Conservation (phyloP, 2,888 invertebrate species). For the Anodontia alba region DNA sequence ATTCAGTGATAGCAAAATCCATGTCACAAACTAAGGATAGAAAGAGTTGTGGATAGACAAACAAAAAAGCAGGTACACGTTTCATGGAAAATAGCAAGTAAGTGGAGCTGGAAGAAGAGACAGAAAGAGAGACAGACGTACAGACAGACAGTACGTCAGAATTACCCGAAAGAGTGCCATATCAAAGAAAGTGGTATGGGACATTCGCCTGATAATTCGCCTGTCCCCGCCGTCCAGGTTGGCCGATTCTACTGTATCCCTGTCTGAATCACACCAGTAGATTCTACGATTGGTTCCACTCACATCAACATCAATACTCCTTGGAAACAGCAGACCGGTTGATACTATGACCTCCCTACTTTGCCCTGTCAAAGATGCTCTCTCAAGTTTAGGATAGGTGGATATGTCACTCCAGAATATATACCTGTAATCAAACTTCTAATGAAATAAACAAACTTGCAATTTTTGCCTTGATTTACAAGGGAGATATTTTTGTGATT, state of each 20-base stretch:
- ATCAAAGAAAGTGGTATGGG: slow-evolving; percentile 26
- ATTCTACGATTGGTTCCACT: not conserved
- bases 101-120: too few relatives aligned
- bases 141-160: too few relatives aligned
- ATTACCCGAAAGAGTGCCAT: slow-evolving; percentile 23
- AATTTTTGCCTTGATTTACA: too few relatives aligned
- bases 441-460: too few relatives aligned
- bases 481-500: too few relatives aligned
- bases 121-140: too few relatives aligned
- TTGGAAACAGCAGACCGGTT: slow-evolving; percentile 22
- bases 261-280: slow-evolving; percentile 20
- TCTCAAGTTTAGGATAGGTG: slow-evolving; percentile 19
- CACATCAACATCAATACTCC: slow-evolving; percentile 13
- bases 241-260: slow-evolving; percentile 31
- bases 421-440: not conserved
- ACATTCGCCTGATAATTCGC: slow-evolving; percentile 17
- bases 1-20: too few relatives aligned
- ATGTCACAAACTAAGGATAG: too few relatives aligned
- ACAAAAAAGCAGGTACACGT: too few relatives aligned
- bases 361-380: slow-evolving; percentile 21
- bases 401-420: slow-evolving; percentile 41
- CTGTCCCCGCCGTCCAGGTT: slow-evolving; percentile 16
- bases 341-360: slow-evolving; percentile 23
- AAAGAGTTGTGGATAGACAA: too few relatives aligned
- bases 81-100: too few relatives aligned